These are phyloP conservation scores for Neuroscelio doddi DNA, from an alignment of 2,888 invertebrate genomes.

Conservation along the genomic window DNA sequence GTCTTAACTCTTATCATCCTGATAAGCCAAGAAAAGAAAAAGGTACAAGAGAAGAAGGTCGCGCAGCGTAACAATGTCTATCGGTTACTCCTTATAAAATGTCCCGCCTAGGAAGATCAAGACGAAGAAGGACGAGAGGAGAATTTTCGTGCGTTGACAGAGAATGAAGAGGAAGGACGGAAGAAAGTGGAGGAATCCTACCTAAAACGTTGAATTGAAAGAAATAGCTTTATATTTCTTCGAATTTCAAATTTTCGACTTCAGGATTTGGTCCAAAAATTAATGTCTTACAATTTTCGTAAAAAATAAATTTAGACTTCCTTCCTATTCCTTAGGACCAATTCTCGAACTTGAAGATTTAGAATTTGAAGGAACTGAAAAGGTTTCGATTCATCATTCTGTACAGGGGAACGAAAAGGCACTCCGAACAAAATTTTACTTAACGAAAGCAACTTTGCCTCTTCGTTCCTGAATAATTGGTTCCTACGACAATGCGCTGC, in stretches of 20 bases:
- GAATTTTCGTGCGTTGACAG: not conserved
- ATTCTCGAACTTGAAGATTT: no score
- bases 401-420: slow-evolving; percentile 9
- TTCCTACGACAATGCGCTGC: slow-evolving; percentile 14
- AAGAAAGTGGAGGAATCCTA: not conserved
- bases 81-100: no score
- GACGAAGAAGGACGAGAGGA: not conserved
- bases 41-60: slow-evolving; percentile 18
- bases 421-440: slow-evolving; percentile 15
- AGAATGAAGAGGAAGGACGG: not conserved
- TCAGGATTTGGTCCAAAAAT: no score
- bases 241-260: no score
- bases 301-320: no score
- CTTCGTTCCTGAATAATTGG: slow-evolving; percentile 13
- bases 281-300: no score
- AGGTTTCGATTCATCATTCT: not conserved
- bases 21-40: no score
- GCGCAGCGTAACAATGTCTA: slow-evolving; percentile 9
- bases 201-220: not conserved
- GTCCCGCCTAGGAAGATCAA: no score
- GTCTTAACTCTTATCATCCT: slow-evolving; percentile 15
- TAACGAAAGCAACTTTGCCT: no score
- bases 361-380: not conserved
- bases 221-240: no score
- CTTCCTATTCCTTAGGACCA: no score